A percentile compares a stretch with the other conserved stretches of the same genome.
phyloP scores from a whole-genome alignment of 2,113 vertebrate species.

The Cranoglanis bouderius region DNA sequence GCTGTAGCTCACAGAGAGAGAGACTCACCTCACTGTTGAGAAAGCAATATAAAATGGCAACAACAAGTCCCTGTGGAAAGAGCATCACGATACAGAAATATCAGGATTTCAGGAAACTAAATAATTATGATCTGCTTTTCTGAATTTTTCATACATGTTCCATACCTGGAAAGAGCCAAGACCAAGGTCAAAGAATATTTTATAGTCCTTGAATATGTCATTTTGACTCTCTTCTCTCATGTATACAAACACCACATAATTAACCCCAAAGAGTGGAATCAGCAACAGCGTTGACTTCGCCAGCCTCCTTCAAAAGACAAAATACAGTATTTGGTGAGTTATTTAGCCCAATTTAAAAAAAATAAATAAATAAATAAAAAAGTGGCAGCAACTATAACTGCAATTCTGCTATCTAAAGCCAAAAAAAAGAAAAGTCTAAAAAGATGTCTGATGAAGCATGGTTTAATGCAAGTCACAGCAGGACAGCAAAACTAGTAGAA shows the following conservation, averaged over 20 bases:
- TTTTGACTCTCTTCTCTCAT: conserved; percentile 61
- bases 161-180: conserved; percentile 91
- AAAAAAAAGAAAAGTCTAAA: neutral
- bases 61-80: conserved; percentile 80
- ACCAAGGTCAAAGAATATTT: conserved; percentile 88
- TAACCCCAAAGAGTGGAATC: conserved; percentile 89
- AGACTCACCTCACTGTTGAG: conserved; percentile 87
- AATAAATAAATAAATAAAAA: neutral
- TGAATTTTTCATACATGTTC: neutral
- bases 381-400: neutral
- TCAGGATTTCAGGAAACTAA: neutral
- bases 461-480: neutral
- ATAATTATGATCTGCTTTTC: neutral
- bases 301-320: conserved; percentile 76
- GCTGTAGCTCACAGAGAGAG: neutral
- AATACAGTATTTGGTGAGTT: neutral
- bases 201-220: conserved; percentile 70
- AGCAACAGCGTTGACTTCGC: conserved; percentile 91
- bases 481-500: neutral
- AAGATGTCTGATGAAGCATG: neutral
- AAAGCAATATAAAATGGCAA: conserved; percentile 89
- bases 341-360: neutral
- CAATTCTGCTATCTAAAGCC: neutral
- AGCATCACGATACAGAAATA: neutral
- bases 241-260: conserved; percentile 88